These are phyloP conservation scores for Colistium nudipinnis DNA, from an alignment of 2,113 vertebrate species.

Conservation along the genomic window DNA sequence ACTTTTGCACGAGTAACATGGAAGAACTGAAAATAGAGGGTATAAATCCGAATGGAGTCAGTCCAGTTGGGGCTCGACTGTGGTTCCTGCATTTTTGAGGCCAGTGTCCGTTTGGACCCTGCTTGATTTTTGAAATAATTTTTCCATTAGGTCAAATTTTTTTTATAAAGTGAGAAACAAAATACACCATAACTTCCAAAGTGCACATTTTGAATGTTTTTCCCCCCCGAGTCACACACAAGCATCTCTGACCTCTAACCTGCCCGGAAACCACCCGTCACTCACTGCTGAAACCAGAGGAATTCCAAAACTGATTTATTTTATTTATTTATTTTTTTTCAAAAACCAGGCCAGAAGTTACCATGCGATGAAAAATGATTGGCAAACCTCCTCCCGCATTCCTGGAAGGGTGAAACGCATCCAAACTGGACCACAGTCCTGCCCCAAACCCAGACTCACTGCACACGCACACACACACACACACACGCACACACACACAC, in stretches of 20 bases:
- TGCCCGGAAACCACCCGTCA: constrained; percentile 26
- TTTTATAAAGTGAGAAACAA: background rate
- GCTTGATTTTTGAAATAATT: background rate
- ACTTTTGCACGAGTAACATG: no score
- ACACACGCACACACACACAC: background rate
- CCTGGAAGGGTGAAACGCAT: background rate
- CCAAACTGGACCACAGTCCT: constrained; percentile 10
- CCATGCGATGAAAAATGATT: constrained; percentile 4
- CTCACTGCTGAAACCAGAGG: constrained; percentile 17
- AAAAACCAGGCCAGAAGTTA: constrained; percentile 15
- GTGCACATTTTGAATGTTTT: constrained; percentile 28
- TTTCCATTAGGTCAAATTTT: background rate
- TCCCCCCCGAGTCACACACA: background rate
- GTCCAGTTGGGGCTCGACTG: background rate
- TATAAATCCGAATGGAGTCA: no score
- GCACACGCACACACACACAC: constrained; percentile 1
- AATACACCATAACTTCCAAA: constrained; percentile 20
- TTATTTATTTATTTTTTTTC: no score
- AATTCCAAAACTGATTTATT: constrained; percentile 19
- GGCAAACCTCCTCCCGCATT: background rate
- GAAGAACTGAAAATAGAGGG: no score
- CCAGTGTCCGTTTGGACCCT: background rate
- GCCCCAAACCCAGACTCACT: constrained; percentile 24
- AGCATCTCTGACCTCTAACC: constrained; percentile 37
- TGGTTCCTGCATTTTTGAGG: background rate